Evolutionary conservation across 1,140 invertebrate genomes (phyloP).

Genomic region (Himalopsyche phryganea): DNA sequence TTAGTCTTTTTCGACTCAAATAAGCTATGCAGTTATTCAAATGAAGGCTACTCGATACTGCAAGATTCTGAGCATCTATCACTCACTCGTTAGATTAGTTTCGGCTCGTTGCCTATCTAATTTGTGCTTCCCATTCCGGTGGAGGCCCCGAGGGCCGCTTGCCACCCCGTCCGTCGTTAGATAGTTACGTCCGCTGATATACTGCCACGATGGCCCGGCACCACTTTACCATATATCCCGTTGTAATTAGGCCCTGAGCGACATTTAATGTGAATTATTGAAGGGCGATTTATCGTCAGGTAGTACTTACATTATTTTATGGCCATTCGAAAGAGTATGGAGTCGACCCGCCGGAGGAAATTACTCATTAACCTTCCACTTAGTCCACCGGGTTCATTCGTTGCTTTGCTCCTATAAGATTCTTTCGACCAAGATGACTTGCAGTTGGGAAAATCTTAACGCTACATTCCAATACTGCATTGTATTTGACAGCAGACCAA

Average conservation of each 20-base stretch:
- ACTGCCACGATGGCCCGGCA: conserved; percentile 13
- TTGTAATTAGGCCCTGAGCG: conserved; percentile 16
- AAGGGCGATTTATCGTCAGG: conserved; percentile 13
- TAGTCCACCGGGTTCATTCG: conserved; percentile 9
- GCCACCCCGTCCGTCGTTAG: conserved; percentile 21
- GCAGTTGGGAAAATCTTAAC: too few species aligned
- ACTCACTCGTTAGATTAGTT: conserved; percentile 6
- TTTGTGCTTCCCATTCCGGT: conserved; percentile 4
- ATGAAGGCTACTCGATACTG: conserved; percentile 8
- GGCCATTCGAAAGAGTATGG: conserved; percentile 21
- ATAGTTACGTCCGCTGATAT: conserved; percentile 19
- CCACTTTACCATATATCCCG: conserved; percentile 25
- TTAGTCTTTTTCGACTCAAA: too few species aligned
- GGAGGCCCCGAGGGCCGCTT: not conserved
- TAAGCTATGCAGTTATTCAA: conserved; percentile 17
- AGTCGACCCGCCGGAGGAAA: not conserved
- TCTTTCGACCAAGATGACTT: too few species aligned
- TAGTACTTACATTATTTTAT: conserved; percentile 15
- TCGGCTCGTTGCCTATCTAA: conserved; percentile 12
- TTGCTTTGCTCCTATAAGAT: conserved; percentile 6
- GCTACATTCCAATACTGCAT: too few species aligned
- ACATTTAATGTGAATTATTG: conserved; percentile 20
- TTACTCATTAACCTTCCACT: conserved; percentile 21
- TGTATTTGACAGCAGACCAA: too few species aligned
- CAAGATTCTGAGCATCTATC: not conserved